Evolutionary conservation across 1,140 invertebrate genomes (phyloP).

Genomic region (Caerostris extrusa): DNA sequence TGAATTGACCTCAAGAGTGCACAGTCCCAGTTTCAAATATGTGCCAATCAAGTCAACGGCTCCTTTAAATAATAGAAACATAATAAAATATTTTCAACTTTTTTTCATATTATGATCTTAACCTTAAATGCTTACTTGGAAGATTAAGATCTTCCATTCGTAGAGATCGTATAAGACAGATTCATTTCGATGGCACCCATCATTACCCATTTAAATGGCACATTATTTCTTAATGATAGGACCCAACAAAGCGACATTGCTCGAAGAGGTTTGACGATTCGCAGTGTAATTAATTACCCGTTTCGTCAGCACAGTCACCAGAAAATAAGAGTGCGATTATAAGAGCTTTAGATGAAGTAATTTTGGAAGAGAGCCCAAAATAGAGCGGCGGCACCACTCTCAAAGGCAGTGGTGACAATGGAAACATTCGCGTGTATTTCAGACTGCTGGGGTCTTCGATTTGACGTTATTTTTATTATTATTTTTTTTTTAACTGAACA

Average conservation of each 20-base stretch:
- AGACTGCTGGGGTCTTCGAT: slow-evolving; percentile 21
- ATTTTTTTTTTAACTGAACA: too few relatives aligned
- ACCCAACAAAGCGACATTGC: not conserved
- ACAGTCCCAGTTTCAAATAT: too few relatives aligned
- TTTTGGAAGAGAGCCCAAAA: not conserved
- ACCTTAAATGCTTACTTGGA: too few relatives aligned
- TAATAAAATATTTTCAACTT: too few relatives aligned
- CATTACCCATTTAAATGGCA: too few relatives aligned
- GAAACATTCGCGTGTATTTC: not conserved
- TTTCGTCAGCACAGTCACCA: not conserved
- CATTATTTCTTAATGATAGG: not conserved
- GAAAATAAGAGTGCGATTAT: not conserved
- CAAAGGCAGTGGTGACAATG: slow-evolving; percentile 26
- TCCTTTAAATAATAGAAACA: too few relatives aligned
- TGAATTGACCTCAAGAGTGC: too few relatives aligned
- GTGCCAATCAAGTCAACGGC: too few relatives aligned
- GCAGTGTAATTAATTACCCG: not conserved
- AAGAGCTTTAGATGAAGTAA: slow-evolving; percentile 1
- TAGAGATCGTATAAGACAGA: too few relatives aligned
- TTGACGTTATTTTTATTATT: not conserved
- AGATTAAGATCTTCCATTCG: too few relatives aligned
- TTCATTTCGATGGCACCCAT: too few relatives aligned
- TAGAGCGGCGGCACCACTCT: not conserved
- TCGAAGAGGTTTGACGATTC: not conserved
- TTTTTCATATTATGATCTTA: too few relatives aligned